Percentiles rank a stretch among this genome's conserved stretches.
phyloP scores from a whole-genome alignment of 2,113 vertebrate species.

The Orycteropus afer region DNA sequence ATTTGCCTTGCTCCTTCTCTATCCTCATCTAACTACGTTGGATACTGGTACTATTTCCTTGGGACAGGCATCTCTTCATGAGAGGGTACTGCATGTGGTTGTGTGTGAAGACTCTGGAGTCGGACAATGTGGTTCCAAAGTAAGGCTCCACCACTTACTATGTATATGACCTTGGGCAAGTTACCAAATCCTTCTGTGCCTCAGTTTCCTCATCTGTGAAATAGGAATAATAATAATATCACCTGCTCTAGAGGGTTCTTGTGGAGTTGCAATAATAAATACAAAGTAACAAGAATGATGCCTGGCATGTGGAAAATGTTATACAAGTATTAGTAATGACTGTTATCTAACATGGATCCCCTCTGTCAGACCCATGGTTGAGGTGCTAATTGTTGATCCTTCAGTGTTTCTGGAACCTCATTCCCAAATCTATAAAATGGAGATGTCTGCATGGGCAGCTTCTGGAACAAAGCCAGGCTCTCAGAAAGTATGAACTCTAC shows the following conservation, averaged over 20 bases:
- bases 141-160: no score
- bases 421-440: background rate
- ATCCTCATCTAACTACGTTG: no score
- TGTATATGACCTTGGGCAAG: background rate
- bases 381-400: fast-evolving
- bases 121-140: no score
- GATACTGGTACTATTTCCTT: background rate
- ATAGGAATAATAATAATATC: background rate
- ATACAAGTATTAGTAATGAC: fast-evolving
- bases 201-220: background rate
- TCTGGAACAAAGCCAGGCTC: background rate
- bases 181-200: no score
- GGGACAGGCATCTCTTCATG: background rate
- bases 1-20: background rate
- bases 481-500: fast-evolving
- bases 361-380: fast-evolving
- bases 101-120: background rate
- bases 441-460: background rate
- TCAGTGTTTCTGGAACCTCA: background rate
- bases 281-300: fast-evolving
- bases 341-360: fast-evolving
- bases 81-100: fast-evolving
- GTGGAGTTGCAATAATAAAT: background rate
- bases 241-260: fast-evolving
- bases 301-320: fast-evolving